Conservation (phyloP, 2,113 vertebrate species). For the Pristiophorus japonicus region DNA sequence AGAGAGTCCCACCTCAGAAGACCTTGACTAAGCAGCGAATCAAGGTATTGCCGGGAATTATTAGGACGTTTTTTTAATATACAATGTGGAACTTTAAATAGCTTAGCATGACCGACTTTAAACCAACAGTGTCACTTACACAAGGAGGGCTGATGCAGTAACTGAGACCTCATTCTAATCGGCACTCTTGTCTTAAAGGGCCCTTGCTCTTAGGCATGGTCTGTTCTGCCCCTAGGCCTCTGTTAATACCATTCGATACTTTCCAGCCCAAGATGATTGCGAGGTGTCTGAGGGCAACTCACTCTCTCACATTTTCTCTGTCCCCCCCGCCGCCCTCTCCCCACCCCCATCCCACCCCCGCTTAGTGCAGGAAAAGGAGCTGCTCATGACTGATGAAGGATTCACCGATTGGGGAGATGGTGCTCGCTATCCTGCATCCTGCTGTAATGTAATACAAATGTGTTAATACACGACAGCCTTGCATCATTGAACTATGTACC, state of each 20-base stretch:
- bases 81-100: neutral
- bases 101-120: neutral
- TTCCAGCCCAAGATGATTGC: neutral
- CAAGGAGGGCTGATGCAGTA: neutral
- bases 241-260: neutral
- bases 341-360: too few relatives aligned
- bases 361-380: neutral
- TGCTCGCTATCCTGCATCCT: neutral
- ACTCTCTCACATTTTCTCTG: neutral
- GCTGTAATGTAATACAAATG: neutral
- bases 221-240: neutral
- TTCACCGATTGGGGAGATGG: neutral
- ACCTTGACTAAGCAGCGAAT: neutral
- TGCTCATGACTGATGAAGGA: neutral
- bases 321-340: too few relatives aligned
- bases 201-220: neutral
- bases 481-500: neutral
- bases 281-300: too few relatives aligned
- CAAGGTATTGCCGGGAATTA: neutral
- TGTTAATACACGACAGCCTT: neutral
- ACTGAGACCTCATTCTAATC: neutral
- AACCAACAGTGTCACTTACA: neutral
- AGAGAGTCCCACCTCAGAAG: neutral
- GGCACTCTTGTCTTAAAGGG: neutral
- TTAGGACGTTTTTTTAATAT: neutral